Evolutionary conservation across 2,888 invertebrate species (phyloP), one percentile per base, ranked within the genome.

Genomic region (Netelia inedita): DNA sequence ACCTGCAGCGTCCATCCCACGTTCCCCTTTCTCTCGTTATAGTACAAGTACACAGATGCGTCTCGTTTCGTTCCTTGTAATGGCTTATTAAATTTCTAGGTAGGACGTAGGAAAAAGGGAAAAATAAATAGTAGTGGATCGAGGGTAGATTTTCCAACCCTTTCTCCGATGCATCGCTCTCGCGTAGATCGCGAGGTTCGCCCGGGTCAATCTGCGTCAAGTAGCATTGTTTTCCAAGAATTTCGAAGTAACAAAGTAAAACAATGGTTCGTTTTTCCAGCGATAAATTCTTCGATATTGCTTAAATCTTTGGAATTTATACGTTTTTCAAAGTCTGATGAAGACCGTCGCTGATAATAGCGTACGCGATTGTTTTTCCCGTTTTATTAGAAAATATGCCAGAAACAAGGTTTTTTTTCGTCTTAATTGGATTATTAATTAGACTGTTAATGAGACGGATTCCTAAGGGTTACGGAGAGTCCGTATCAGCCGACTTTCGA

Each of bases 361-460:
- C 35, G n/a, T n/a, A n/a, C n/a, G n/a, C n/a, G 5, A 91, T 92
- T 92, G 91, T 92, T 92, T 6, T 92, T 92, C 91, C 91, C 89
- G 91, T 91, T 92, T 91, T 89, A 91, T 87, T 91, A 90, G 6
- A 91, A 91, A 91, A 91, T 91, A 91, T 91, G 89, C 90, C 89
- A 81, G 86, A 86, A 86, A 86, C 72, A 53, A 74, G 69, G 80
- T 23, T 90, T 91, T 90, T 90, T 90, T 89, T 89, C 87, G 46
- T n/a, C 90, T 91, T 92, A 92, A 93, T 92, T 93, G 92, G 92
- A 93, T 92, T 93, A 93, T 93, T 92, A 93, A 93, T 93, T 93
- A 93, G 92, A 92, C 92, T 90, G 93, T 91, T 92, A 92, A 92
- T 92, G 92, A 92, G 91, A 92, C 92, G 91, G 90, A 92, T 91